phyloP scores from a whole-genome alignment of 1,140 invertebrate species.

The Zaprionus gabonicus region DNA sequence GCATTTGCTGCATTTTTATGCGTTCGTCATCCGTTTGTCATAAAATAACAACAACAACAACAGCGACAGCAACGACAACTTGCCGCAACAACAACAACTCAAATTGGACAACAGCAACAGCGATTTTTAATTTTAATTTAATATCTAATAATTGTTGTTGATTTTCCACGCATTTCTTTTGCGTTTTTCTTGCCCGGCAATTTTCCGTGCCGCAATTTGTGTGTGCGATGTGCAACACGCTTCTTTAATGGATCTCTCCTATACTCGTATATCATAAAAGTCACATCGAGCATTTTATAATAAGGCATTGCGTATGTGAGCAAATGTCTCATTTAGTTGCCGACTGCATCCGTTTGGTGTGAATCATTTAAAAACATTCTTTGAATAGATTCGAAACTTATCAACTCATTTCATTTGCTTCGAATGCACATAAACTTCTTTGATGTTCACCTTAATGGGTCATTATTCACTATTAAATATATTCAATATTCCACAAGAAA shows the following conservation, averaged over 20 bases:
- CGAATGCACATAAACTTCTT: too few relatives aligned
- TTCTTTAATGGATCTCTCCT: constrained; percentile 71
- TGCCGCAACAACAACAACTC: constrained; percentile 16
- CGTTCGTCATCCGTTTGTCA: constrained; percentile 82
- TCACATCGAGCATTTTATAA: constrained; percentile 23
- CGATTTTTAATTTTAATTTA: constrained; percentile 77
- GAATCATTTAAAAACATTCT: neutral
- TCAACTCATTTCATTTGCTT: neutral
- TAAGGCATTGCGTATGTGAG: constrained; percentile 32
- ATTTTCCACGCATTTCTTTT: constrained; percentile 34
- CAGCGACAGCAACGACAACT: neutral
- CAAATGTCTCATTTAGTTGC: constrained; percentile 10
- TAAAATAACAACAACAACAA: constrained; percentile 50
- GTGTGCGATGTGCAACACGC: constrained; percentile 51
- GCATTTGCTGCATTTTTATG: constrained; percentile 75
- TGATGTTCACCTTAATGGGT: too few relatives aligned
- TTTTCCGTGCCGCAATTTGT: constrained; percentile 59
- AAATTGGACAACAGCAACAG: constrained; percentile 31
- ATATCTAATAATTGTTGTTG: constrained; percentile 78
- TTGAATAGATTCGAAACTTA: neutral
- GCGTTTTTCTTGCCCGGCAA: constrained; percentile 48
- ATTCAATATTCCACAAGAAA: too few relatives aligned
- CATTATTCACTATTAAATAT: too few relatives aligned
- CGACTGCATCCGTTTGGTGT: neutral
- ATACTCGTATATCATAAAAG: constrained; percentile 21